Conservation (phyloP, 30 jellyfish, hydroid and myxozoan genomes). For the Aurelia sp. region DNA sequence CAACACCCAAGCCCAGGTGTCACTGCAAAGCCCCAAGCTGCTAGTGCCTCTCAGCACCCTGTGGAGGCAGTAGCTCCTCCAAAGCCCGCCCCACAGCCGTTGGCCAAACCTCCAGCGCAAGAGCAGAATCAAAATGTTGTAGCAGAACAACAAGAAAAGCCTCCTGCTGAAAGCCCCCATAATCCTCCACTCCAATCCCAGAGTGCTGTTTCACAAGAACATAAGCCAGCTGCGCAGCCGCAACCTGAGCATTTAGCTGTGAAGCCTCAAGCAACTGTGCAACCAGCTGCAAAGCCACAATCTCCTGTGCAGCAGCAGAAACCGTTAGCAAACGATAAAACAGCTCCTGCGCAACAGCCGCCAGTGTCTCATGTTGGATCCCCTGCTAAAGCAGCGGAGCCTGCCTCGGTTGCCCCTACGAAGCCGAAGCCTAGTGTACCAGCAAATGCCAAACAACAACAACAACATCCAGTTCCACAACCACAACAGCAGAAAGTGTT, state of each 20-base stretch:
- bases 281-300: no score
- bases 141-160: no score
- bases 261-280: not conserved
- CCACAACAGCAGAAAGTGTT: slow-evolving; percentile 2
- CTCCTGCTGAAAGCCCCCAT: no score
- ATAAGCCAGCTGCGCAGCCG: slow-evolving; percentile 7
- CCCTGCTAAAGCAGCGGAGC: not conserved
- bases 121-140: no score
- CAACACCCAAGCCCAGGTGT: no score
- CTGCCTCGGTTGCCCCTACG: not conserved
- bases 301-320: slow-evolving; percentile 30
- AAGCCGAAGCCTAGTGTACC: not conserved
- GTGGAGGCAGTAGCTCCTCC: slow-evolving; percentile 12
- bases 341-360: slow-evolving; percentile 30
- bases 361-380: not conserved
- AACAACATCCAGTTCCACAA: slow-evolving; percentile 21
- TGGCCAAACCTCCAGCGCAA: slow-evolving; percentile 3
- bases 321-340: not conserved
- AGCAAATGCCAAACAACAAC: slow-evolving; percentile 26
- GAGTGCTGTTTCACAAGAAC: no score
- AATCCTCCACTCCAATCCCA: no score
- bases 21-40: slow-evolving; percentile 5
- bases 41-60: not conserved
- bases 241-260: not conserved
- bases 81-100: slow-evolving; percentile 12